Evolutionary conservation across 2,797 vertebrate species (phyloP), one percentile per base, ranked within the genome.

Genomic region (Eospalax fontanierii): DNA sequence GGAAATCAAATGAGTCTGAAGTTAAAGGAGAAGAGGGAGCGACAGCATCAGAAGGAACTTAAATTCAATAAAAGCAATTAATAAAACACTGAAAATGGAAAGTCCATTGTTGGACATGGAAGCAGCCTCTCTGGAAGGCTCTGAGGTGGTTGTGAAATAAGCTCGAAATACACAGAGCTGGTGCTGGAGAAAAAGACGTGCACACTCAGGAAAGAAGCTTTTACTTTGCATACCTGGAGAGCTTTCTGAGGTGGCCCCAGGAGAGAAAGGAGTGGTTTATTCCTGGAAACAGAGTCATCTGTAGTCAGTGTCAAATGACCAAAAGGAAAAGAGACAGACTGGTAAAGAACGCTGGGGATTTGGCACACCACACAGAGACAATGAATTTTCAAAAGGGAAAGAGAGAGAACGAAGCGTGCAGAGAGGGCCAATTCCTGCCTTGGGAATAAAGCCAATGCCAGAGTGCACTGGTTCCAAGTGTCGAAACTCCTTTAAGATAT

Each of bases 401-500:
- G 50, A 46, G 24, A 70, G 46, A 43, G 18, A 43, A 57, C 4
- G 3, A 35, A 81, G n/a, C 2, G 16, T 86, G 26, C 22, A 66
- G 74, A 85, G 2, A 9, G 3, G 6, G 26, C 19, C 59, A 76
- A 71, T 78, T 81, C 70, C 90, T 82, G 11, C 43, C 8, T 68
- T 22, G 6, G 54, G 68, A 22, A 33, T n/a, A 96, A 30, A 70
- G 28, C 3, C 57, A 40, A 33, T 90, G 40, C 40, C 92, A 70
- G 38, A 66, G 84, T 76, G 2, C 84, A 35, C 21, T 61, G 6
- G 50, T 90, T 76, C 35, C 82, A 89, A 83, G 81, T 90, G 33
- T 65, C 71, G 90, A 87, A 96, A 86, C 2, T 63, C 24, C 14
- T 81, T 68, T 54, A 54, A 87, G 75, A 68, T 78, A 80, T 78